Percentiles rank a stretch among this genome's conserved stretches.
phyloP scores from a whole-genome alignment of 2,797 vertebrate species.

The Hippoglossus hippoglossus region DNA sequence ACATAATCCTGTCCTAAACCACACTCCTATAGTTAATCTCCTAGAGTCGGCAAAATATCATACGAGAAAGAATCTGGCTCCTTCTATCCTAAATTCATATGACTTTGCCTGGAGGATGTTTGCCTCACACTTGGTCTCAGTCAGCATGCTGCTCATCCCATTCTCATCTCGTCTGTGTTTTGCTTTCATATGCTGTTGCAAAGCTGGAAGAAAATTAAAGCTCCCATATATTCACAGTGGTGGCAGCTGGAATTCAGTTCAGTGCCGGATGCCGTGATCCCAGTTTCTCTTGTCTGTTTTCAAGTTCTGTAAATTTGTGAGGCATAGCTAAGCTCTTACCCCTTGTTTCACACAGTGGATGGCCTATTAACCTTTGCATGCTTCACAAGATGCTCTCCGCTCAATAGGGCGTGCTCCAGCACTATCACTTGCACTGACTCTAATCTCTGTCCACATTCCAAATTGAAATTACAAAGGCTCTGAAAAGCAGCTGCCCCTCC shows the following conservation, averaged over 20 bases:
- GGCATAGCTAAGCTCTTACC: neutral
- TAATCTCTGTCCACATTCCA: neutral
- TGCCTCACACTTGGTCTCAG: neutral
- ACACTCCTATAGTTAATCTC: neutral
- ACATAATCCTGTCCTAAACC: neutral
- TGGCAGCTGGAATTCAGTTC: neutral
- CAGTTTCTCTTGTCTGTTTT: neutral
- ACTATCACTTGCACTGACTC: neutral
- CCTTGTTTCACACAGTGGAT: neutral
- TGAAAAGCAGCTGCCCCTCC: neutral
- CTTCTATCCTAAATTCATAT: neutral
- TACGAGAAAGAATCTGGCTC: neutral
- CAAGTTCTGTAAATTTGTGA: neutral
- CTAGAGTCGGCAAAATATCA: neutral
- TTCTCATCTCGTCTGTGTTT: neutral
- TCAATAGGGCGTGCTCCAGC: neutral
- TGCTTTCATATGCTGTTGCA: neutral
- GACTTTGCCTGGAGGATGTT: constrained; percentile 3
- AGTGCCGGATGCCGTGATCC: neutral
- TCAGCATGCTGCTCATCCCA: neutral
- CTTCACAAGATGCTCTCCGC: neutral
- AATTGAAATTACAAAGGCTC: neutral
- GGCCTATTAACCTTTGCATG: neutral
- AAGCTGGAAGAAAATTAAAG: neutral
- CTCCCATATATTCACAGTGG: neutral